phyloP scores from a whole-genome alignment of 2,888 invertebrate genomes.

The Campoletis raptor region DNA sequence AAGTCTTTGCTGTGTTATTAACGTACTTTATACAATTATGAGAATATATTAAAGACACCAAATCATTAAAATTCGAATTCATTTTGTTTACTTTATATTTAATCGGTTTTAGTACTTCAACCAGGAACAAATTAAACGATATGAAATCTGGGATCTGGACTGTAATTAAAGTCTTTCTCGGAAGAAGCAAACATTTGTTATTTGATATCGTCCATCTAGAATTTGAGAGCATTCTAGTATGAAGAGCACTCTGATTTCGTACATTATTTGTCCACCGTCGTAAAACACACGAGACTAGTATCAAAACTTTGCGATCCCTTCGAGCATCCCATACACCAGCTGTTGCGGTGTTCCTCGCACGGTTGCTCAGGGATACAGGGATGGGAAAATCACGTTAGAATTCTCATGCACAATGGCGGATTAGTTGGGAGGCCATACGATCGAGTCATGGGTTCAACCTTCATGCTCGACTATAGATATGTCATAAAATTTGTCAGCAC shows the following conservation, averaged over 20 bases:
- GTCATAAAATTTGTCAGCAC: constrained; percentile 36
- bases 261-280: constrained; percentile 17
- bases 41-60: background rate
- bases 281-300: constrained; percentile 32
- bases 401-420: constrained; percentile 75
- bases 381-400: constrained; percentile 71
- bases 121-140: background rate
- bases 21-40: background rate
- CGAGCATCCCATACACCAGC: constrained; percentile 24
- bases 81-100: background rate
- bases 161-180: background rate
- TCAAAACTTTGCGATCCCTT: constrained; percentile 32
- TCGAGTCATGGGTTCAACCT: constrained; percentile 8
- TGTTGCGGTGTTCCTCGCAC: constrained; percentile 41
- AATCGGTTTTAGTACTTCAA: background rate
- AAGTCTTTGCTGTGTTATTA: background rate
- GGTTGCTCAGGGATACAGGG: constrained; percentile 65
- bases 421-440: constrained; percentile 72
- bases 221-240: background rate
- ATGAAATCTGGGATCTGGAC: background rate
- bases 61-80: background rate
- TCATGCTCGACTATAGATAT: constrained; percentile 6
- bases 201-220: background rate
- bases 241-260: constrained; percentile 15
- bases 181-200: background rate